Percentiles rank a stretch among this genome's conserved stretches.
Conservation (phyloP, 2,888 invertebrate genomes). For the Xestia rhomboidea region DNA sequence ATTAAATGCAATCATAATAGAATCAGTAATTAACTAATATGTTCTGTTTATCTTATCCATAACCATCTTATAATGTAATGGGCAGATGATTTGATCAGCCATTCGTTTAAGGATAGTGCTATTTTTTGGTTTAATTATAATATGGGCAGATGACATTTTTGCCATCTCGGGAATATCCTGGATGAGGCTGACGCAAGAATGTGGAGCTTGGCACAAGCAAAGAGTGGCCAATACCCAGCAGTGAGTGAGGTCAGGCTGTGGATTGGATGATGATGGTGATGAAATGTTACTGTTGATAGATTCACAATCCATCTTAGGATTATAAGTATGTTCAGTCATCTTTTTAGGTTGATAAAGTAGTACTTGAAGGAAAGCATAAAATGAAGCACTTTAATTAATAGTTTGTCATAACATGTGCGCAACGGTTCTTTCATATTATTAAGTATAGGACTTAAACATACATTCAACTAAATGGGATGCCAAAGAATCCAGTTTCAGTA, state of each 20-base stretch:
- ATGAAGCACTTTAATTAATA: neutral
- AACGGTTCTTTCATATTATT: neutral
- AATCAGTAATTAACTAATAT: conserved; percentile 9
- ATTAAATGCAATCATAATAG: neutral
- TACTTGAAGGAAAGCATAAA: neutral
- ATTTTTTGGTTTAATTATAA: neutral
- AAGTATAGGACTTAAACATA: conserved; percentile 88
- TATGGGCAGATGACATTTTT: too few species aligned
- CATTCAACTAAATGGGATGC: conserved; percentile 97
- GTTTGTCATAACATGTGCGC: neutral
- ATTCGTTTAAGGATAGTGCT: neutral
- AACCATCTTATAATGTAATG: conserved; percentile 23
- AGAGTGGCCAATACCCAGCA: too few species aligned
- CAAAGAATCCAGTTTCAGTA: conserved; percentile 96
- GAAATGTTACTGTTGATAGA: neutral
- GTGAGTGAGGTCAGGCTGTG: too few species aligned
- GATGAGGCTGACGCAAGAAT: too few species aligned
- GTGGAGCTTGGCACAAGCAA: too few species aligned
- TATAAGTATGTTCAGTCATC: neutral
- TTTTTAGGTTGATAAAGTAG: neutral
- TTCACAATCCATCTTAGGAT: neutral
- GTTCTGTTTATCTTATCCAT: conserved; percentile 33
- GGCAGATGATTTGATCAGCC: conserved; percentile 24
- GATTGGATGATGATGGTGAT: too few species aligned
- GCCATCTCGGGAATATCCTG: too few species aligned